Evolutionary conservation across 2,888 invertebrate genomes (phyloP).

Genomic region (Thalpophila matura): DNA sequence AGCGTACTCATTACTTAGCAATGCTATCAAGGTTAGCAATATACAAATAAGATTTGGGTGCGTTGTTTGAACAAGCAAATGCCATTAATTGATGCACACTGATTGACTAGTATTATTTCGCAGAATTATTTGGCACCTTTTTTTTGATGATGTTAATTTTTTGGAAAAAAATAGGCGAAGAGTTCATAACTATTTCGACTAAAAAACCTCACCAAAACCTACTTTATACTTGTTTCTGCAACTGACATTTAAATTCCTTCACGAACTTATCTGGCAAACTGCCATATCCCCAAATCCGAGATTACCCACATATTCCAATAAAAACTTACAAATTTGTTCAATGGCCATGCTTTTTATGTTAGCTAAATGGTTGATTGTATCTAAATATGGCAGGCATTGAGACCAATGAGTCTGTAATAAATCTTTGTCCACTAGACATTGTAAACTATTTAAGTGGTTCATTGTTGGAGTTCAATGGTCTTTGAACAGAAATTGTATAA

Average conservation of each 20-base stretch:
- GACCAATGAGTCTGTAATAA: constrained; percentile 48
- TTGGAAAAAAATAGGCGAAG: too few relatives aligned
- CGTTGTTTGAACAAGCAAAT: constrained; percentile 43
- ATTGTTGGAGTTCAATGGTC: constrained; percentile 64
- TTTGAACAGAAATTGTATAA: constrained; percentile 50
- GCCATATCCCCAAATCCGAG: constrained; percentile 10
- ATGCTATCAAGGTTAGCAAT: constrained; percentile 48
- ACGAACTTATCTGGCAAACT: not conserved
- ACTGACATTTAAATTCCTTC: not conserved
- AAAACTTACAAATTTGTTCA: constrained; percentile 23
- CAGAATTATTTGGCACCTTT: constrained; percentile 6
- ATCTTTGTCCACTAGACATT: constrained; percentile 48
- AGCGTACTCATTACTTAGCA: constrained; percentile 28
- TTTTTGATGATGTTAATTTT: too few relatives aligned
- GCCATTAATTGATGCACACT: constrained; percentile 36
- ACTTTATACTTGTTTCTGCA: not conserved
- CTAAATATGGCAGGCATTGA: constrained; percentile 49
- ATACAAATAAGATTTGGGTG: constrained; percentile 51
- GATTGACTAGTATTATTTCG: constrained; percentile 12
- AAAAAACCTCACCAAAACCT: not conserved
- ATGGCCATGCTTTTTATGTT: constrained; percentile 23
- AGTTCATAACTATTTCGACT: too few relatives aligned
- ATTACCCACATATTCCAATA: constrained; percentile 26
- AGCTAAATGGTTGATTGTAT: constrained; percentile 47
- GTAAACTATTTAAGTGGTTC: constrained; percentile 50